phyloP scores from a whole-genome alignment of 2,888 invertebrate species.

The Watsonalla binaria region DNA sequence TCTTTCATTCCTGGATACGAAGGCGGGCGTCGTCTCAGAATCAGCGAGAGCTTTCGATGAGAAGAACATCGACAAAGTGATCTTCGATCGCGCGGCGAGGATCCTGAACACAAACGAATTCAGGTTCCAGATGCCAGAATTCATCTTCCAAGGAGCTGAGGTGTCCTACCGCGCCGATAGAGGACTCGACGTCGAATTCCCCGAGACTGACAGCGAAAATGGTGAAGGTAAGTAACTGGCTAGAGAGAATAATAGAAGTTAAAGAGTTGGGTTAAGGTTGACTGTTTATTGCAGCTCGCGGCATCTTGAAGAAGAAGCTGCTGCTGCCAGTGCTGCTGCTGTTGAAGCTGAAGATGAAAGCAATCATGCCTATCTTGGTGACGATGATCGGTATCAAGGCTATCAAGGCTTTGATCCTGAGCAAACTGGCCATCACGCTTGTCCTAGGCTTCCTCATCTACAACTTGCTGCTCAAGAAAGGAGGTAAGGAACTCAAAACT shows the following conservation, averaged over 20 bases:
- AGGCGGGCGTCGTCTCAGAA: conserved; percentile 81
- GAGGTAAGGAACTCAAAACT: conserved; percentile 69
- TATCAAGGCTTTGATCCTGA: conserved; percentile 89
- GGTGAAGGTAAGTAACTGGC: conserved; percentile 68
- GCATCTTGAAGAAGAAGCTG: conserved; percentile 90
- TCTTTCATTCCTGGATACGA: conserved; percentile 85
- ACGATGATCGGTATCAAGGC: conserved; percentile 89
- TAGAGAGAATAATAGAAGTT: background rate
- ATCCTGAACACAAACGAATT: conserved; percentile 87
- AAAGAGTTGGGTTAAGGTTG: background rate
- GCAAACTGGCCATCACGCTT: conserved; percentile 88
- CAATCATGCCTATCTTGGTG: conserved; percentile 89
- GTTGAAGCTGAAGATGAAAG: conserved; percentile 90
- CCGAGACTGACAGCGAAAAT: conserved; percentile 70
- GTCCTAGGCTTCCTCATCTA: conserved; percentile 90
- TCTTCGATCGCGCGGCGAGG: conserved; percentile 84
- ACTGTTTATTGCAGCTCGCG: conserved; percentile 80
- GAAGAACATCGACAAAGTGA: conserved; percentile 84
- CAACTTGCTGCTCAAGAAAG: conserved; percentile 86
- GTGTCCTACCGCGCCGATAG: conserved; percentile 82
- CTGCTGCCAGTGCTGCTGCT: conserved; percentile 87
- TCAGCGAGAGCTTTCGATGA: conserved; percentile 80
- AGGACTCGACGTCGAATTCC: conserved; percentile 82
- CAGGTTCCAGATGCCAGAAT: conserved; percentile 84
- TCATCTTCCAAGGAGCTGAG: conserved; percentile 82